Percentiles rank a stretch among this genome's conserved stretches.
phyloP scores from a whole-genome alignment of 2,113 vertebrate genomes.

The Chionis minor region DNA sequence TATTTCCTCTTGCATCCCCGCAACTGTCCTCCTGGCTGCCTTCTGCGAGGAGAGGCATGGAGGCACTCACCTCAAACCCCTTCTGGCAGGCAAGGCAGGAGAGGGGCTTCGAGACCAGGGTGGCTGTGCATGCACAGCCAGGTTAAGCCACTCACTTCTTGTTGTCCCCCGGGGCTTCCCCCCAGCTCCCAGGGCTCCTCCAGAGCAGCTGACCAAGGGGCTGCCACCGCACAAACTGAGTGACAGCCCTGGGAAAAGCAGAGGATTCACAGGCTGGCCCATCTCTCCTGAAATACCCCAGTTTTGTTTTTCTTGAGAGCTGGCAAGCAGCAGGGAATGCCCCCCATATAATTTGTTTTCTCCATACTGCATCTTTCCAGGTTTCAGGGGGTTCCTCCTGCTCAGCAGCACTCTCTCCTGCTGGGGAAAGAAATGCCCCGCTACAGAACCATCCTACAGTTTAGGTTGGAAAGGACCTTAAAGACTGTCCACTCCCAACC shows the following conservation, averaged over 20 bases:
- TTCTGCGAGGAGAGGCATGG: not conserved
- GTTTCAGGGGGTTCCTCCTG: not conserved
- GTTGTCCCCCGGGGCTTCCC: too few relatives aligned
- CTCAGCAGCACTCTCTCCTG: not conserved
- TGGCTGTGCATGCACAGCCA: not conserved
- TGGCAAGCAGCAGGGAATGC: accelerated
- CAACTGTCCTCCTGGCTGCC: not conserved
- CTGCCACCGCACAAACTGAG: not conserved
- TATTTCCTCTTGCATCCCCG: not conserved
- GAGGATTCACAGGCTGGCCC: not conserved
- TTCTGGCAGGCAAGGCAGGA: not conserved
- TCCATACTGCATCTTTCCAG: too few relatives aligned
- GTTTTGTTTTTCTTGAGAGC: accelerated
- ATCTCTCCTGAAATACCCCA: not conserved
- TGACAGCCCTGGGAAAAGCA: not conserved
- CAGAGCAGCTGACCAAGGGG: accelerated
- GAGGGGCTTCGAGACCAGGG: accelerated
- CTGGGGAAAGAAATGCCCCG: not conserved
- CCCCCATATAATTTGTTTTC: not conserved
- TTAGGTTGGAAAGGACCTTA: too few relatives aligned
- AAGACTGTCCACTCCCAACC: too few relatives aligned
- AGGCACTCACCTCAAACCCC: not conserved
- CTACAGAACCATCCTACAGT: too few relatives aligned
- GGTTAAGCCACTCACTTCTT: not conserved
- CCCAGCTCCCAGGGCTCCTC: not conserved